Percentiles rank a stretch among this genome's conserved stretches.
Evolutionary conservation across 2,888 invertebrate species (phyloP).

Genomic region (Timema cristinae): DNA sequence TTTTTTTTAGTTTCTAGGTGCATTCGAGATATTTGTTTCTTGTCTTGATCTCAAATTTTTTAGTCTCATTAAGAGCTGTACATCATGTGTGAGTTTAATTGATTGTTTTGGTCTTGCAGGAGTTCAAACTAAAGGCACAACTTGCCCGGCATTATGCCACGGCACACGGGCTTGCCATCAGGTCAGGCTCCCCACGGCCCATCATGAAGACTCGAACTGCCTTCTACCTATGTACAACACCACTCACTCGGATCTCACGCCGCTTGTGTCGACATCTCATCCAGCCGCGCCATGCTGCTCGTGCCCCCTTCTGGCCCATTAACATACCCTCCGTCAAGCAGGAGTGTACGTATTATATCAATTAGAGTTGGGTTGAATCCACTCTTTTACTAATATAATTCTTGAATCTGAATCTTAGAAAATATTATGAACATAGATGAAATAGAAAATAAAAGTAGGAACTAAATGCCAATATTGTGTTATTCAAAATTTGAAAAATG

Average conservation of each 20-base stretch:
- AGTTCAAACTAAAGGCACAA: constrained; percentile 93
- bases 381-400: background rate
- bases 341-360: constrained; percentile 64
- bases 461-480: too few species aligned
- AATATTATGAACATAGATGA: too few species aligned
- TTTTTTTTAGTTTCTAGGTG: too few species aligned
- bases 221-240: constrained; percentile 90
- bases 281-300: constrained; percentile 79
- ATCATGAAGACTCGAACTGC: constrained; percentile 97
- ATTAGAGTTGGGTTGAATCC: too few species aligned
- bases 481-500: background rate
- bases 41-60: too few species aligned
- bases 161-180: constrained; percentile 74
- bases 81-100: background rate
- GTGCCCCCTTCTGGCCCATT: constrained; percentile 73
- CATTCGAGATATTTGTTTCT: too few species aligned
- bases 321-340: constrained; percentile 78
- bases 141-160: constrained; percentile 90
- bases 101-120: constrained; percentile 45
- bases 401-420: background rate
- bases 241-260: constrained; percentile 84
- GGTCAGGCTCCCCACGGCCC: constrained; percentile 77
- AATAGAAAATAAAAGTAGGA: too few species aligned
- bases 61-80: too few species aligned
- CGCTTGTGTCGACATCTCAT: constrained; percentile 78